Evolutionary conservation across 1,140 invertebrate genomes (phyloP).

Genomic region (Brachionus plicatilis): DNA sequence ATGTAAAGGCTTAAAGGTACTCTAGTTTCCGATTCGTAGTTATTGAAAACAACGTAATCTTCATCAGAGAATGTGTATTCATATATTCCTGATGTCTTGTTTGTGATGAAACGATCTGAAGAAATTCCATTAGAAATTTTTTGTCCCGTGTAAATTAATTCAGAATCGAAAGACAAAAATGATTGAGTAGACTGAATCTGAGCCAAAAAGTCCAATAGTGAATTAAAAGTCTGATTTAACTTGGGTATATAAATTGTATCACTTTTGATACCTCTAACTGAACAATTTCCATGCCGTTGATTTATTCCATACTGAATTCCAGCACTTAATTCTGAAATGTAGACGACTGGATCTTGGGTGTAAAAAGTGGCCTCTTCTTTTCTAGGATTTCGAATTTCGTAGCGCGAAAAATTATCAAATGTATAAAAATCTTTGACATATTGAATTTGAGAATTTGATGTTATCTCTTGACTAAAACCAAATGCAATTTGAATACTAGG

Average conservation of each 20-base stretch:
- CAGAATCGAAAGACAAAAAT: not conserved
- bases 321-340: not conserved
- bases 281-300: conserved; percentile 7
- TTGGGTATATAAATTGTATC: not conserved
- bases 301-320: conserved; percentile 29
- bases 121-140: not conserved
- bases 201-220: not conserved
- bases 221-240: not conserved
- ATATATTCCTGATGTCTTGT: not conserved
- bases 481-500: not conserved
- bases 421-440: conserved; percentile 22
- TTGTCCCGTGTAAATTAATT: not conserved
- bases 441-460: conserved; percentile 9
- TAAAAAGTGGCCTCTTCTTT: conserved; percentile 12
- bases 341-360: not conserved
- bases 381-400: not conserved
- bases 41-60: not conserved
- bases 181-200: conserved; percentile 1
- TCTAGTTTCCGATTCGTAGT: not conserved
- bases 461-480: conserved; percentile 35
- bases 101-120: conserved; percentile 8
- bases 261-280: not conserved
- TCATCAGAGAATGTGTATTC: conserved; percentile 39
- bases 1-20: conserved; percentile 29
- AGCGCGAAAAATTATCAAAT: not conserved